Base-by-base conservation (phyloP, 2,113 vertebrate species). In the Oceanites oceanicus region DNA sequence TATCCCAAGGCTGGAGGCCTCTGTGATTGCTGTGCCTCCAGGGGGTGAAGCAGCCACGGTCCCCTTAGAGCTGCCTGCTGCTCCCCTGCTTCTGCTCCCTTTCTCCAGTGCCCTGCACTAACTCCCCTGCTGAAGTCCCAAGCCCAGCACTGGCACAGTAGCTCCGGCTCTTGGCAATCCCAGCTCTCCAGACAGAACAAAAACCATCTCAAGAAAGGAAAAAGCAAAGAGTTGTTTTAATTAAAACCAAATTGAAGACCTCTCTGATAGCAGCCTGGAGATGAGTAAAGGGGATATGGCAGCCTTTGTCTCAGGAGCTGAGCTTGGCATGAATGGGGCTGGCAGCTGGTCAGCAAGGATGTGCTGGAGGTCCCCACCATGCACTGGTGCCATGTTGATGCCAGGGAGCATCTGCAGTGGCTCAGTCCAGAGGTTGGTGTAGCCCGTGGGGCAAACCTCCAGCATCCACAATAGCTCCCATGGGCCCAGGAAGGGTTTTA, bases 361-460 rank as follows among this genome's bases (percentile, higher is more conserved):
- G 21, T 12, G 47, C 30, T 66, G 67, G 36, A 32, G 47, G 44
- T 59, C 32, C 20, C 55, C 18, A 5, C 34, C 52, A 3, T 45
- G 30, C 50, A 2, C 42, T 1, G 5, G 40, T 50, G 78, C 40
- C 6, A 0, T 1, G 30, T 1, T 17, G 67, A 11, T 27, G 52
- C 62, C 30, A 47, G 16, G 23, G 18, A 71, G 10, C 15, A 14
- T 76, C 73, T 49, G 38, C 50, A 72, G 55, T 22, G 32, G 22
- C 19, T 53, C 66, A 47, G 53, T 16, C 66, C 23, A 8, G 42
- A 62, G 53, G 42, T 1, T 19, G 15, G 19, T 26, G 50, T 8
- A 50, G 25, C 32, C 55, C 0, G 0, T 15, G 53, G 53, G 49
- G n/a, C 72, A 62, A 87, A 23, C 22, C 36, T 53, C 7, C 68